Base-by-base conservation (phyloP, 1,140 invertebrate genomes). In the Aphelenchoides besseyi region DNA sequence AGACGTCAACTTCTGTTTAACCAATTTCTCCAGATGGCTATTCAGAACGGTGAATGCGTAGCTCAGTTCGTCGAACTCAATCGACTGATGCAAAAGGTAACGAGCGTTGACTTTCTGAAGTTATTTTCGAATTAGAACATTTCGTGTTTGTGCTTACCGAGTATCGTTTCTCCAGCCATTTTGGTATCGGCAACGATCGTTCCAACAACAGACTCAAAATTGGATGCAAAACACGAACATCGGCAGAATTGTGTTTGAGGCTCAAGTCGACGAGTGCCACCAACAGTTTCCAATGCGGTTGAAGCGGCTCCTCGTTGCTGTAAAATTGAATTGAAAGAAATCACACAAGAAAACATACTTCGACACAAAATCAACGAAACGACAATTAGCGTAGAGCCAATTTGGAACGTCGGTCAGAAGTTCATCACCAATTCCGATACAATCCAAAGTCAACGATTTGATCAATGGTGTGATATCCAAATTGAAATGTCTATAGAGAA, bases 251-350 rank as follows among this genome's bases (percentile, higher is more conserved):
- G n/a, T 52, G 26, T 12, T 79, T 37, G 33, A 74, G 36, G 28
- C 63, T 63, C 62, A 79, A 37, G 32, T 76, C 75, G 2, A 76
- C n/a, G 41, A 69, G 76, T 5, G 75, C 75, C 41, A 79, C 77
- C 16, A 76, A 29, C 64, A 76, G 33, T 29, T 59, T 72, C 75
- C 75, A 76, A 37, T 76, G 75, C 29, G 62, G 9, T 2, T 26
- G 9, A 30, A 62, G 3, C 5, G 5, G 26, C 5, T 59, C 55
- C 32, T 59, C 55, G 5, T 33, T 23, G 5, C 55, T 59, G 18
- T 23, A 59, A 59, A 12, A 48, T 33, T 29, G 5, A 23, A 8
- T 29, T 33, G 5, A 59, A 59, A 8, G 55, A 23, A 18, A 59
- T 5, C 12, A 59, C 26, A 8, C 5, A 5, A 8, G 5, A 59